These are phyloP conservation scores for Pangasianodon gigas DNA, from an alignment of 2,113 vertebrate species.

Conservation along the genomic window DNA sequence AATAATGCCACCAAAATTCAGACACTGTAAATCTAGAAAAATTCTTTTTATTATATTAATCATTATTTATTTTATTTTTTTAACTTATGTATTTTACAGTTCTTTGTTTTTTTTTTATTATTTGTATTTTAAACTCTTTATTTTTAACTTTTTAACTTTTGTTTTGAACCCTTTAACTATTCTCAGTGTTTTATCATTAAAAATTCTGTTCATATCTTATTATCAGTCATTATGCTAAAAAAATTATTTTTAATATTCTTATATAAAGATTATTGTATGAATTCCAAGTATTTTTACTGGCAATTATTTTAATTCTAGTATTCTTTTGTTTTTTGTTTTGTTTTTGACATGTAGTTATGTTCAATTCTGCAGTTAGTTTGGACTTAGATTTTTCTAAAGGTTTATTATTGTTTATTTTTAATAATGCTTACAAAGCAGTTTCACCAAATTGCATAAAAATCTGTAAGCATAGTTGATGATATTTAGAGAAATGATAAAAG, in stretches of 20 bases:
- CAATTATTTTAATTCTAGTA: background rate
- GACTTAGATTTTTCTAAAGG: background rate
- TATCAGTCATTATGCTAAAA: background rate
- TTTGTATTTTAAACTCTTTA: background rate
- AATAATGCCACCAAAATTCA: background rate
- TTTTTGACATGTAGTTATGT: background rate
- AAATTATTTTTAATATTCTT: background rate
- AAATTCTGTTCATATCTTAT: background rate
- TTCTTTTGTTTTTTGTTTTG: background rate
- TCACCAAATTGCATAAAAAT: background rate
- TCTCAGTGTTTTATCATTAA: background rate
- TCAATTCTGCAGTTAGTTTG: background rate
- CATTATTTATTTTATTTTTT: background rate
- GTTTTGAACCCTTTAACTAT: background rate
- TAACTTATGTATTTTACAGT: background rate
- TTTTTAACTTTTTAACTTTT: background rate
- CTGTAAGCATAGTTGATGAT: background rate
- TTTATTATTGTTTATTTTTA: background rate
- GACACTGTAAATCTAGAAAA: background rate
- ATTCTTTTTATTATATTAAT: background rate
- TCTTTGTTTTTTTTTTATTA: background rate
- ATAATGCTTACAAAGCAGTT: background rate
- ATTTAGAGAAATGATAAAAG: background rate
- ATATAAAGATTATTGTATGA: background rate
- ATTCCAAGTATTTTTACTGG: too few species aligned